Conservation (phyloP, 2,113 vertebrate species). For the Dasypus novemcinctus region DNA sequence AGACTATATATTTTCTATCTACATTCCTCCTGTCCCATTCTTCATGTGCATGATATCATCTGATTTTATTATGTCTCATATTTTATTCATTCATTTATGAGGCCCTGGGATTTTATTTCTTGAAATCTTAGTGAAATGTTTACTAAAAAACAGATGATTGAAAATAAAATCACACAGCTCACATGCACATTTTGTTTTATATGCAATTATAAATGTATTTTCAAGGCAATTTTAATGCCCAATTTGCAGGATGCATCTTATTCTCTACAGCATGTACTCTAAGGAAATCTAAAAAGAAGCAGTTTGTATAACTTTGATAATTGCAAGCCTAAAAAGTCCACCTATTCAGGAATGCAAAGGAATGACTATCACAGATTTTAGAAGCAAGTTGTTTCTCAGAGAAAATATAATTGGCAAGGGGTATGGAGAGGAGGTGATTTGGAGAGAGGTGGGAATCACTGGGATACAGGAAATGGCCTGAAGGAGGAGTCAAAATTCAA, state of each 20-base stretch:
- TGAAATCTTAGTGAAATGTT: conserved; percentile 59
- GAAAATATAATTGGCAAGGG: neutral
- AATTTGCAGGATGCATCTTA: conserved; percentile 19
- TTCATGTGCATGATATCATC: conserved; percentile 64
- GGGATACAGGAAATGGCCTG: neutral
- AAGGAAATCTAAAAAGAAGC: conserved; percentile 12
- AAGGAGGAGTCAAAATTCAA: neutral
- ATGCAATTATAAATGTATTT: conserved; percentile 67
- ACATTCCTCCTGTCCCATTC: conserved; percentile 55
- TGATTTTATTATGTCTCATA: conserved; percentile 67
- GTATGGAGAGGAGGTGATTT: neutral
- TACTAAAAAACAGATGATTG: conserved; percentile 69
- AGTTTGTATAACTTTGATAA: conserved; percentile 14
- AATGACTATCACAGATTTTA: neutral
- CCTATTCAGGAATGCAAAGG: neutral
- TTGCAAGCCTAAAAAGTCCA: conserved; percentile 7
- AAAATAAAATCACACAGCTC: conserved; percentile 66
- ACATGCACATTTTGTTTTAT: conserved; percentile 60
- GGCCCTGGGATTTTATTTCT: conserved; percentile 64
- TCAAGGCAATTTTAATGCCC: conserved; percentile 54
- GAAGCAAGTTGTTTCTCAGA: neutral
- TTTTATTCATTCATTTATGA: conserved; percentile 66
- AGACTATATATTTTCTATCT: conserved; percentile 56
- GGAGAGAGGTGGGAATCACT: neutral
- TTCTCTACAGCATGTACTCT: neutral